phyloP scores from a whole-genome alignment of 2,113 vertebrate genomes.

The Boleophthalmus pectinirostris region DNA sequence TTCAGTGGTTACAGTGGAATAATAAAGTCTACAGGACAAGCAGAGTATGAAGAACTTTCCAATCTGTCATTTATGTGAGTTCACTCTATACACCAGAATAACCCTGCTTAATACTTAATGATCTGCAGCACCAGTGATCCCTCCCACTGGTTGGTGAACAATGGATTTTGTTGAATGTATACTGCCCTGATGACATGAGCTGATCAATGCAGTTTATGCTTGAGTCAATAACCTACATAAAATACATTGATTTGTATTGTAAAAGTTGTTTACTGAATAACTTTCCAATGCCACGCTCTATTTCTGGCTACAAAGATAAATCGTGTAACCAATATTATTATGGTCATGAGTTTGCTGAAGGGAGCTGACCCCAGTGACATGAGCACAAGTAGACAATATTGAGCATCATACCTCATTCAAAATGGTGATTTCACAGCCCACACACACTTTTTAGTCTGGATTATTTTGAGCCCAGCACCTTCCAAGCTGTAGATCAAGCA shows the following conservation, averaged over 20 bases:
- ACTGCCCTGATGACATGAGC: too few relatives aligned
- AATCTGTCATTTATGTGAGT: too few relatives aligned
- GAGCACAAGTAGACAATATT: background rate
- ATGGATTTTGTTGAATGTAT: too few relatives aligned
- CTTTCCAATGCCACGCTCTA: background rate
- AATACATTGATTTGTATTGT: background rate
- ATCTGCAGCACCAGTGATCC: too few relatives aligned
- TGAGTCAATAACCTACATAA: too few relatives aligned
- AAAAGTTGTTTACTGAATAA: background rate
- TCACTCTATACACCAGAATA: too few relatives aligned
- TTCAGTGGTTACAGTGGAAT: background rate
- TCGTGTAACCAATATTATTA: background rate
- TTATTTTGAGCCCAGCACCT: background rate
- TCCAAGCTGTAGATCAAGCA: background rate
- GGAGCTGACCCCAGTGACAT: background rate
- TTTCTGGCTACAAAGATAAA: background rate
- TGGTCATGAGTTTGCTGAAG: background rate
- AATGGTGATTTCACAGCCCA: background rate
- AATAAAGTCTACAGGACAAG: background rate
- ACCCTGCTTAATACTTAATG: too few relatives aligned
- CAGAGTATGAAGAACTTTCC: too few relatives aligned
- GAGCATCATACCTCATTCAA: background rate
- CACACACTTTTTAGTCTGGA: background rate
- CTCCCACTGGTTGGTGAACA: too few relatives aligned
- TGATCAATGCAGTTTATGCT: too few relatives aligned